Evolutionary conservation across 2,888 invertebrate genomes (phyloP), one percentile per base, ranked within the genome.

Genomic region (Lasius platythorax): DNA sequence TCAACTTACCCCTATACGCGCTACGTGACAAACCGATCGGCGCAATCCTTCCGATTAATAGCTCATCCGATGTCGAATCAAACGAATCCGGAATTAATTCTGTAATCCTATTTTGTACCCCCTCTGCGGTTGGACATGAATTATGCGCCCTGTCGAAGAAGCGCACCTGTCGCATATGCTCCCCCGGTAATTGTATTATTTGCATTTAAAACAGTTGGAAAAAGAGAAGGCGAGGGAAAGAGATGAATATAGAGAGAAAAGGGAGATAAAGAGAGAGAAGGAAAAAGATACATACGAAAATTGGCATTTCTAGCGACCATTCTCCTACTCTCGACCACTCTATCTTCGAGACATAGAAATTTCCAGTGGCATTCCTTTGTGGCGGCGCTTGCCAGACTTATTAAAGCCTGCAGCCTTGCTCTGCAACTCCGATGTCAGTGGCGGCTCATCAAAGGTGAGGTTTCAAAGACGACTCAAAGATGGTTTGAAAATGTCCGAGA

Each of bases 1-100:
- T 56, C 53, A 33, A 23, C 8, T 75, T 28, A 63, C 15, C 15
- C 79, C n/a, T 53, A 18, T 66, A n/a, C 6, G 53, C 58, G 66
- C 53, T 33, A 61, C 82, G 74, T 85, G 82, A 79, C 85, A 85
- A 76, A 70, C 67, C 79, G 68, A 66, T 76, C 70, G 75, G 63
- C 73, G 86, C 82, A 90, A 90, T 90, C 89, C 90, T 83, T 82
- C 84, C 90, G 91, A 90, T 90, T 90, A 90, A 90, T 91, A 87
- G 84, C 74, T 74, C 82, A 72, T 70, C 68, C 79, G 40, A 61
- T 73, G 67, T 79, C 82, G 82, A 84, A 88, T 76, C 89, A 79
- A 75, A 68, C 82, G 89, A 83, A 56, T 85, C 72, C 68, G 76
- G 79, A 90, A 84, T 89, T 89, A 90, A 90, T 90, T 86, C 83